phyloP scores from a whole-genome alignment of 2,113 vertebrate species.

The Dendropsophus ebraccatus region DNA sequence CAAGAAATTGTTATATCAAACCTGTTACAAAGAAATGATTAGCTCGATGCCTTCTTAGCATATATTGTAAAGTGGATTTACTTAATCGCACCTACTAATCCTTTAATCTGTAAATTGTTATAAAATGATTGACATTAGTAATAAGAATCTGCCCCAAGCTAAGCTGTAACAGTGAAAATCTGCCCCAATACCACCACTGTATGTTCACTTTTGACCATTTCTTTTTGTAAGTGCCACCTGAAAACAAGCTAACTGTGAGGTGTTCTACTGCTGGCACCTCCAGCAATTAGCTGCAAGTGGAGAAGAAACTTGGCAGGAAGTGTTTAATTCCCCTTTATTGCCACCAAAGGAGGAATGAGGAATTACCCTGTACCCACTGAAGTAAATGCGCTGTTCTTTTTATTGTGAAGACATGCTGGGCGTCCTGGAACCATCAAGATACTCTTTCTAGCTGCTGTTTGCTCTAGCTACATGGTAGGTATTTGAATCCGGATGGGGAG shows the following conservation, averaged over 20 bases:
- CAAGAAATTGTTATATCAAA: slow-evolving; percentile 11
- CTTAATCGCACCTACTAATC: background rate
- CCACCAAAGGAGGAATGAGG: background rate
- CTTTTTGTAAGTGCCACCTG: background rate
- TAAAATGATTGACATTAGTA: background rate
- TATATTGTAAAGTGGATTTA: background rate
- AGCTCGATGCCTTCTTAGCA: background rate
- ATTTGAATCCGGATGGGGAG: too few relatives aligned
- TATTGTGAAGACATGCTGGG: background rate
- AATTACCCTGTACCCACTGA: background rate
- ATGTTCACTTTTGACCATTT: background rate
- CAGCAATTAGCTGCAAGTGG: background rate
- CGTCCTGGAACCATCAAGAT: background rate
- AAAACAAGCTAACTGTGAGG: background rate
- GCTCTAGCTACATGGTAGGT: background rate
- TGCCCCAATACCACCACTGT: background rate
- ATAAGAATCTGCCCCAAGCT: background rate
- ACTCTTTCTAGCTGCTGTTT: background rate
- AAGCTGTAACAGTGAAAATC: background rate
- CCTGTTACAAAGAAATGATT: background rate
- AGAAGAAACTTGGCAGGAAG: background rate
- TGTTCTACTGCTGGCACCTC: background rate
- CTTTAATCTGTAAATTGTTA: background rate
- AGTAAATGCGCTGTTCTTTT: background rate
- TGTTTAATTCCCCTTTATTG: background rate